Base-by-base conservation (phyloP, 2,888 invertebrate genomes). In the Thecocarcelia acutangulata region DNA sequence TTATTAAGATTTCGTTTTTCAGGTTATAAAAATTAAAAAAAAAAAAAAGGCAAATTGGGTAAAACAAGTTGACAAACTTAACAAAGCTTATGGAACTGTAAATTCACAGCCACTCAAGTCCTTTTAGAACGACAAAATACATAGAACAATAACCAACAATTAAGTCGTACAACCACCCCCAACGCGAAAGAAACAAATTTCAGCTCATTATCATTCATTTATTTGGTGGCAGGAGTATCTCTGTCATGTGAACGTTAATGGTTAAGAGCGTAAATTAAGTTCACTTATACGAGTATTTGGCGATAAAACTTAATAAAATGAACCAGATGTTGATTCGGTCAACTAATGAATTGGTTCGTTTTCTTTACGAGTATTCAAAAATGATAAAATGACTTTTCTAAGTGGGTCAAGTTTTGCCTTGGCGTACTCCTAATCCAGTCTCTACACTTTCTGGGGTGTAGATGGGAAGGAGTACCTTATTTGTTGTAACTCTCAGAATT, bases 1-100 rank as follows among this genome's bases (percentile, higher is more conserved):
- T 78, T 78, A 78, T 82, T 82, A 82, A 82, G 78, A 82, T 78
- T 82, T 78, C 82, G 82, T 82, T 82, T 82, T 82, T 82, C 82
- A 82, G 82, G 78, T 58, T 70, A 70, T 82, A 82, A 82, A 82
- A 66, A 17, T 72, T 44, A 33, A 33, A 33, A 21, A 17, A n/a
- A 54, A 33, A 21, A 61, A 59, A 66, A 59, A 54, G 66, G 66
- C 70, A 40, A 79, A n/a, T n/a, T n/a, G n/a, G n/a, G n/a, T n/a
- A n/a, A 59, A 42, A 74, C 78, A 70, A 75, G 74, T 82, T 82
- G 78, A 82, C 69, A 78, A 75, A 61, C 70, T 0, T 44, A 80
- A 69, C 63, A 69, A 77, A 46, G 44, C 33, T 42, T 17, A 24
- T 46, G 28, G n/a, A 28, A 56, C 21, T 44, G 21, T 9, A 28